These are phyloP conservation scores for Drosophila sp. DNA, from an alignment of 1,140 invertebrate genomes.

Conservation along the genomic window DNA sequence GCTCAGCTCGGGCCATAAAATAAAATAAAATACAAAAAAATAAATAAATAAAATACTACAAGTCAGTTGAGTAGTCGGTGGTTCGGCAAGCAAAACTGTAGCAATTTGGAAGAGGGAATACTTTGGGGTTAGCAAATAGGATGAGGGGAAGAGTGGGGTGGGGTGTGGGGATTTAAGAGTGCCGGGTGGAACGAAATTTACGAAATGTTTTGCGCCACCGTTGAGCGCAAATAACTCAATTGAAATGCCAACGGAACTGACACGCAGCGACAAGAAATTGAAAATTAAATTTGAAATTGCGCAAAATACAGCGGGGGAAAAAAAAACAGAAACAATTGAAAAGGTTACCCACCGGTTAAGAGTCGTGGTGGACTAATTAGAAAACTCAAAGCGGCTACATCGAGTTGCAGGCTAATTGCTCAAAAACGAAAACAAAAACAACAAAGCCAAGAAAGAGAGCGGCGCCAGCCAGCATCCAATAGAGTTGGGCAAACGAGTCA, in stretches of 20 bases:
- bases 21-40: constrained; percentile 32
- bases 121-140: background rate
- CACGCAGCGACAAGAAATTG: constrained; percentile 78
- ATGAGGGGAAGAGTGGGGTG: background rate
- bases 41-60: constrained; percentile 31
- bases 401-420: constrained; percentile 60
- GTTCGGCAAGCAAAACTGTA: constrained; percentile 11
- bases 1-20: constrained; percentile 42
- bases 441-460: constrained; percentile 56
- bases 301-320: constrained; percentile 31
- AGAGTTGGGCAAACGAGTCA: constrained; percentile 27
- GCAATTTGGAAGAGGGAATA: constrained; percentile 10
- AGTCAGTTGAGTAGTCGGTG: no score
- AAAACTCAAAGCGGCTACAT: constrained; percentile 48
- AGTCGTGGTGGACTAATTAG: constrained; percentile 72
- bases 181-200: constrained; percentile 44
- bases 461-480: constrained; percentile 28
- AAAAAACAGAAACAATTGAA: constrained; percentile 60
- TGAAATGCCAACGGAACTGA: constrained; percentile 80
- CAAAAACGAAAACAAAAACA: constrained; percentile 39
- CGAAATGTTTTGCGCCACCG: constrained; percentile 59
- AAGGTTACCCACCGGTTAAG: constrained; percentile 57
- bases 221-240: constrained; percentile 73
- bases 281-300: constrained; percentile 71
- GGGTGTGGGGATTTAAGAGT: constrained; percentile 11